Conservation (phyloP, 2,888 invertebrate genomes). For the Apamea monoglypha region DNA sequence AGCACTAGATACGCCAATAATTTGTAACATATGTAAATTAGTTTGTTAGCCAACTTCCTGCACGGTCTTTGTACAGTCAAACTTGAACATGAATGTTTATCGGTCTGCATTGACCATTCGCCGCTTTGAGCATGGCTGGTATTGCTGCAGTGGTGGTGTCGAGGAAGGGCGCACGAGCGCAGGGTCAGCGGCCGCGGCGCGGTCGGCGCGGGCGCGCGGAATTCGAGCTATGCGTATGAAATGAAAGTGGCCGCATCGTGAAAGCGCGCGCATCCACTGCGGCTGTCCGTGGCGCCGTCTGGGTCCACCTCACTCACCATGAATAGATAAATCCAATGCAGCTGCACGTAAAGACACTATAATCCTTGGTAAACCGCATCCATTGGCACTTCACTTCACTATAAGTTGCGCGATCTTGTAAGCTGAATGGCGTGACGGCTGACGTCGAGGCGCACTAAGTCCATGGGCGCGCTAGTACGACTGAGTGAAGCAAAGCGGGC, state of each 20-base stretch:
- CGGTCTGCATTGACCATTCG: conserved; percentile 47
- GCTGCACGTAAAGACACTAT: conserved; percentile 81
- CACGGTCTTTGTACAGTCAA: conserved; percentile 1
- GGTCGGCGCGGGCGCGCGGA: conserved; percentile 87
- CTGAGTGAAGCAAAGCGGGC: conserved; percentile 89
- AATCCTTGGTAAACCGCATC: conserved; percentile 86
- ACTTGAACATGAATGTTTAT: conserved; percentile 36
- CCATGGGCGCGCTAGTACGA: conserved; percentile 84
- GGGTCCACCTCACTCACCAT: conserved; percentile 84
- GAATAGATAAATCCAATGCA: conserved; percentile 87
- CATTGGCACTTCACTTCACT: conserved; percentile 89
- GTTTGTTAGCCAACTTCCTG: conserved; percentile 11
- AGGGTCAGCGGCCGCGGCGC: conserved; percentile 90
- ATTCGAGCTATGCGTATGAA: conserved; percentile 90
- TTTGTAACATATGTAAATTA: conserved; percentile 5
- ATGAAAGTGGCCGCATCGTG: conserved; percentile 90
- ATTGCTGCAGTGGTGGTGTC: conserved; percentile 78
- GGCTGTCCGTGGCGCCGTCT: conserved; percentile 76
- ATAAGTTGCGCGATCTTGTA: conserved; percentile 80
- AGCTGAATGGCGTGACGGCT: conserved; percentile 71
- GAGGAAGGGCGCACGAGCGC: conserved; percentile 88
- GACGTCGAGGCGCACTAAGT: conserved; percentile 78
- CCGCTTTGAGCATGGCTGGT: conserved; percentile 66
- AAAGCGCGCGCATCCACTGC: conserved; percentile 89
- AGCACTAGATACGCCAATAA: not conserved